Conservation (phyloP, 2,888 invertebrate species). For the Melanostoma mellinum region DNA sequence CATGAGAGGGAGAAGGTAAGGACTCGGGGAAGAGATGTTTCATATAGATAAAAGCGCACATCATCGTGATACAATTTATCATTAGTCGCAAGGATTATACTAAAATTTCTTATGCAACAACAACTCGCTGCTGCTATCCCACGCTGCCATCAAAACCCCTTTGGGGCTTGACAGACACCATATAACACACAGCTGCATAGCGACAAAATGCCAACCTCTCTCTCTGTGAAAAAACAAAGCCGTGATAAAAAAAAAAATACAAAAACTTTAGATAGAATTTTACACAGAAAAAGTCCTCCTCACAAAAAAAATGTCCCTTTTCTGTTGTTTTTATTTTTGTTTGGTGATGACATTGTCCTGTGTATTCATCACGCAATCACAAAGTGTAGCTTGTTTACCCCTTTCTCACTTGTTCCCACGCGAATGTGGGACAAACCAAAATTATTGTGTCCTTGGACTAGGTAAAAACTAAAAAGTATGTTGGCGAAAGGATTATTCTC, state of each 20-base stretch:
- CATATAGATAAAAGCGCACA: not conserved
- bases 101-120: too few species aligned
- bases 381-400: constrained; percentile 53
- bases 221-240: too few species aligned
- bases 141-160: too few species aligned
- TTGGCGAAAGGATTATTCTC: too few species aligned
- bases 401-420: not conserved
- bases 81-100: too few species aligned
- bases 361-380: constrained; percentile 58
- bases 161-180: too few species aligned
- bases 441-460: constrained; percentile 57
- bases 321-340: constrained; percentile 9
- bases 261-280: constrained; percentile 7
- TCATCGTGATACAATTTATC: not conserved
- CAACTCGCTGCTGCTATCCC: too few species aligned
- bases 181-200: not conserved
- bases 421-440: constrained; percentile 43
- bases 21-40: not conserved
- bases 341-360: constrained; percentile 46
- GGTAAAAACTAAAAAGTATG: too few species aligned
- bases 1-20: too few species aligned
- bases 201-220: not conserved
- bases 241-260: not conserved
- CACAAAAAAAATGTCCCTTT: constrained; percentile 9
- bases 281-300: constrained; percentile 6